Base-by-base conservation (phyloP, 2,888 invertebrate species). In the Xanthorhoe designata region DNA sequence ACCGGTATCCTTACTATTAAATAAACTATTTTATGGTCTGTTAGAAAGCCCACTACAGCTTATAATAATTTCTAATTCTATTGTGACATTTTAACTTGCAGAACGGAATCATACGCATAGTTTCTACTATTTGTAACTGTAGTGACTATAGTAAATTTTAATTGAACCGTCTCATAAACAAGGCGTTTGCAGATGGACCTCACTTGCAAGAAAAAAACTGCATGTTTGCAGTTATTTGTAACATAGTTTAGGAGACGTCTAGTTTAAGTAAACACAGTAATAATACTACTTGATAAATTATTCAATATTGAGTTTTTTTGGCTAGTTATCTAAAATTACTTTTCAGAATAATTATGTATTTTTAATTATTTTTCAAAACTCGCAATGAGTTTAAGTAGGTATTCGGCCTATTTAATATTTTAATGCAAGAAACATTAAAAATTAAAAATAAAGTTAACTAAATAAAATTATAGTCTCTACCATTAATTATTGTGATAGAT, bases 121-220 rank as follows among this genome's bases (percentile, higher is more conserved):
- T 17, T 52, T 45, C 57, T 52, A 57, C 53, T 53, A 32, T 53
- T 47, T 51, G 55, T 24, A 58, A 38, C 42, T 35, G 51, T 61
- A 58, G 42, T 42, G 47, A 38, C 47, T 13, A 59, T 71, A 75
- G 13, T 73, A 75, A 72, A 74, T 78, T 79, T 75, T 72, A 80
- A 77, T 81, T 77, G 75, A 82, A 78, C 71, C 71, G 72, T 74
- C 42, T 13, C 54, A 64, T 63, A 63, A 76, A 75, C 72, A 73
- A 18, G 19, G 17, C 7, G 35, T 13, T 45, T 45, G 29, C 51
- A 62, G 17, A 51, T 29, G 17, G 42, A 56, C 62, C 50, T 42
- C 38, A 59, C 17, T 13, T 29, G 15, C 38, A 24, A 2, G 29
- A 29, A 13, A 35, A 50, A 38, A 35, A 62, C 62, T 13, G 62